Percentiles rank a stretch among this genome's conserved stretches.
phyloP scores from a whole-genome alignment of 2,797 vertebrate species.

The Tragopan temminckii region DNA sequence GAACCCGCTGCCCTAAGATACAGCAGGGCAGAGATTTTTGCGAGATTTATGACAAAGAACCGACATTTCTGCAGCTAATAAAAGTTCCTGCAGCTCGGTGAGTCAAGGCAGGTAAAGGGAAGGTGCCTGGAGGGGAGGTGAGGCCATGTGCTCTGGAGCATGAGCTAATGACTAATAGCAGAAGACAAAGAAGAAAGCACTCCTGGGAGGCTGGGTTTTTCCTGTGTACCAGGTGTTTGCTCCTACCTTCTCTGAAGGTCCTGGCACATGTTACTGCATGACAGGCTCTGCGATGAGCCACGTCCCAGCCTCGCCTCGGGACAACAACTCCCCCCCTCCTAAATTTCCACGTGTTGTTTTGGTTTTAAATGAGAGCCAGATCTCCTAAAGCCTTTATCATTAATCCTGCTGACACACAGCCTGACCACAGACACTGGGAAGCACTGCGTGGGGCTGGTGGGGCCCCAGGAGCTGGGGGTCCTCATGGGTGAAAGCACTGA shows the following conservation, averaged over 20 bases:
- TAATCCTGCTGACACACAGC: constrained; percentile 66
- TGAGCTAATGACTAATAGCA: constrained; percentile 72
- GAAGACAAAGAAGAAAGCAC: constrained; percentile 73
- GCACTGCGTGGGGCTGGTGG: constrained; percentile 37
- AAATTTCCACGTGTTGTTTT: constrained; percentile 60
- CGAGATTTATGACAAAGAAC: constrained; percentile 66
- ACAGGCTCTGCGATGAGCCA: constrained; percentile 1
- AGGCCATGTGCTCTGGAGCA: constrained; percentile 70
- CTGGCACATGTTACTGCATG: constrained; percentile 66
- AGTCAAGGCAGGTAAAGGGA: constrained; percentile 72
- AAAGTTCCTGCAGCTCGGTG: constrained; percentile 64
- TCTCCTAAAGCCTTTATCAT: constrained; percentile 51
- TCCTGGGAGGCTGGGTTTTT: constrained; percentile 67
- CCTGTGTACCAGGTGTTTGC: constrained; percentile 67
- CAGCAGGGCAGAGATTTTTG: constrained; percentile 2
- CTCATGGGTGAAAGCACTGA: background rate
- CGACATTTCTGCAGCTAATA: constrained; percentile 66
- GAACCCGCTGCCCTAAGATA: constrained; percentile 5
- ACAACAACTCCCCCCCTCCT: constrained; percentile 57
- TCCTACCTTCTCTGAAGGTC: constrained; percentile 65
- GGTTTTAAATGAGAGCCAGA: constrained; percentile 69
- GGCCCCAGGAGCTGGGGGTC: constrained; percentile 16
- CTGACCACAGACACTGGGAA: constrained; percentile 69
- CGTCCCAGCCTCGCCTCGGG: constrained; percentile 51
- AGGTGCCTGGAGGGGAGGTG: constrained; percentile 71